Evolutionary conservation across 2,113 vertebrate species (phyloP).

Genomic region (Tragulus kanchil): DNA sequence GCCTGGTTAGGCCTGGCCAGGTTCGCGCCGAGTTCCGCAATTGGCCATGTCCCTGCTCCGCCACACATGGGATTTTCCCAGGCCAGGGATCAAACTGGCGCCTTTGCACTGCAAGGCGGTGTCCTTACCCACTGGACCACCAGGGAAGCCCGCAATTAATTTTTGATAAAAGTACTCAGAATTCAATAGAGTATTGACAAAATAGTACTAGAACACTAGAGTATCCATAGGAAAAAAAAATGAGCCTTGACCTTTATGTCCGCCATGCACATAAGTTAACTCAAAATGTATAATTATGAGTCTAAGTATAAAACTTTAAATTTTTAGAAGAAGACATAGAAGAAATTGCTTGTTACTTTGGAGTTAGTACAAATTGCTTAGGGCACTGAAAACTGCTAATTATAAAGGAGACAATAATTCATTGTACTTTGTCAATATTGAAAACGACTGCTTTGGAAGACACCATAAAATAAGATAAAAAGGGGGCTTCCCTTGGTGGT

Average conservation of each 20-base stretch:
- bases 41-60: too few relatives aligned
- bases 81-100: too few relatives aligned
- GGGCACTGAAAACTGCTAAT: neutral
- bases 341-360: neutral
- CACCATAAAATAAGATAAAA: slow-evolving; percentile 10
- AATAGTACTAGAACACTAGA: neutral
- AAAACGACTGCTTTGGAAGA: slow-evolving; percentile 25
- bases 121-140: too few relatives aligned
- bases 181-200: neutral
- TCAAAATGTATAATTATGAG: neutral
- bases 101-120: too few relatives aligned
- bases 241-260: neutral
- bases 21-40: too few relatives aligned
- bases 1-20: too few relatives aligned
- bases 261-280: neutral
- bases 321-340: slow-evolving; percentile 2
- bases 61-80: too few relatives aligned
- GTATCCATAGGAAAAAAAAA: neutral
- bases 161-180: neutral
- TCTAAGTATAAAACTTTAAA: slow-evolving; percentile 24
- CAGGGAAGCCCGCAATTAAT: neutral
- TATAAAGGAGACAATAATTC: neutral
- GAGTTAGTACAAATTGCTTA: neutral
- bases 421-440: slow-evolving; percentile 25
- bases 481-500: too few relatives aligned